Evolutionary conservation across 2,797 vertebrate genomes (phyloP).

Genomic region (Arnoldichthys spilopterus): DNA sequence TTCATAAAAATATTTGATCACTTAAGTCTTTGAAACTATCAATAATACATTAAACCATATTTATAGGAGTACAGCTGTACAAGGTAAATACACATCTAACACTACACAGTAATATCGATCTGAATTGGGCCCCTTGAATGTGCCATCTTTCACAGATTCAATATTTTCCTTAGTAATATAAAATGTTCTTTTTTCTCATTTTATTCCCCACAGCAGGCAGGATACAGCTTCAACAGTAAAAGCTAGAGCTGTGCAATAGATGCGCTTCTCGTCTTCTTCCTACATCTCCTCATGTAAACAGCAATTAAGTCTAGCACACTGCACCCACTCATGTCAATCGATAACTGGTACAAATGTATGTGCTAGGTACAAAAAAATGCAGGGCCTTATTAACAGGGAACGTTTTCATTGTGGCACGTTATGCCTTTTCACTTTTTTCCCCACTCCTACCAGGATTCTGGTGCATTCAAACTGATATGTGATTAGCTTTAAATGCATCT

Average conservation of each 20-base stretch:
- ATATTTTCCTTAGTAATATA: constrained; percentile 63
- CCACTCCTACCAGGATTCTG: constrained; percentile 2
- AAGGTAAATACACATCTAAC: constrained; percentile 99
- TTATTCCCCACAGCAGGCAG: constrained; percentile 83
- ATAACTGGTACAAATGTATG: constrained; percentile 47
- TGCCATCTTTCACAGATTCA: constrained; percentile 89
- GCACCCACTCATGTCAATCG: constrained; percentile 48
- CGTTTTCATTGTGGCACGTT: constrained; percentile 31
- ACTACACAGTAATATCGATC: constrained; percentile 98
- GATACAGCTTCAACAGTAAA: constrained; percentile 85
- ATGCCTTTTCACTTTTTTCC: background rate
- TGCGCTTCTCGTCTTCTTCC: constrained; percentile 62
- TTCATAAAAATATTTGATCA: constrained; percentile 99
- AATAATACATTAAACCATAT: constrained; percentile 99
- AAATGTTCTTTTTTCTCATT: constrained; percentile 62
- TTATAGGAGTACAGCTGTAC: constrained; percentile 99
- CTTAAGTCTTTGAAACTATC: constrained; percentile 99
- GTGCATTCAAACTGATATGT: constrained; percentile 47
- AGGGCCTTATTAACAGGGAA: constrained; percentile 40
- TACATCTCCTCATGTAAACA: constrained; percentile 59
- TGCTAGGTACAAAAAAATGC: constrained; percentile 47
- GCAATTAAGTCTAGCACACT: constrained; percentile 51
- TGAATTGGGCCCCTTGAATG: constrained; percentile 90
- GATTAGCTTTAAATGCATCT: constrained; percentile 24
- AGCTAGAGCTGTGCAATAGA: constrained; percentile 85